Base-by-base conservation (phyloP, 1,140 invertebrate genomes). In the Drosophila cardini region DNA sequence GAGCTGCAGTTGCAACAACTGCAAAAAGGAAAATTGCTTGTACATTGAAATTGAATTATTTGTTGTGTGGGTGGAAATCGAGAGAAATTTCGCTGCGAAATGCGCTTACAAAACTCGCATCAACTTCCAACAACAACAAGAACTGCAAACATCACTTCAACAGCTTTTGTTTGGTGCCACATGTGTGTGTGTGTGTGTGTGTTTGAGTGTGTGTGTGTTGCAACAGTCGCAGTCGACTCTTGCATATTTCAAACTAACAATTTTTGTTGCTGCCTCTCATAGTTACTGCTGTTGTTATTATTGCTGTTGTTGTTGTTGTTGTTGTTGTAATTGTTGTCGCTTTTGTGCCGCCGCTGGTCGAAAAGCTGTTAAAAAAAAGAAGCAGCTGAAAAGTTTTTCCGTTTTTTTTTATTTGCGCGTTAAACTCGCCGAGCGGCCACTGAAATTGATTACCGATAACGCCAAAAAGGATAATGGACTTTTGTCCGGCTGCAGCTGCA, bases 381-480 rank as follows among this genome's bases (percentile, higher is more conserved):
- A 42, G 42, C 65, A 45, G 16, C 16, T 34, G 26, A 58, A 72
- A 72, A 80, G 36, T 81, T 77, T 70, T n/a, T 4, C 30, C 11
- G 8, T 69, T 67, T 62, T 15, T 16, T 40, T 18, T 40, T 46
- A n/a, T 78, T 72, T 69, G 11, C 15, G 38, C 71, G 56, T 55
- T 53, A 55, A 64, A 56, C 64, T 65, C 53, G 16, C 52, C 46
- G 48, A 68, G 57, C 68, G 72, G 71, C 76, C 83, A 80, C 79
- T 80, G 83, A 89, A 87, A 87, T 87, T 87, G 83, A 87, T 87
- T 89, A 87, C 84, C 83, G 83, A 87, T 87, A 87, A 87, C 79
- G 76, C 79, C 76, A 72, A 80, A 87, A 77, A 83, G 83, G 84
- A 87, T 87, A 87, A 87, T 87, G 84, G 83, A 87, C 83, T 87